Percentiles rank a stretch among this genome's conserved stretches.
Evolutionary conservation across 2,888 invertebrate genomes (phyloP).

Genomic region (Clunio marinus): DNA sequence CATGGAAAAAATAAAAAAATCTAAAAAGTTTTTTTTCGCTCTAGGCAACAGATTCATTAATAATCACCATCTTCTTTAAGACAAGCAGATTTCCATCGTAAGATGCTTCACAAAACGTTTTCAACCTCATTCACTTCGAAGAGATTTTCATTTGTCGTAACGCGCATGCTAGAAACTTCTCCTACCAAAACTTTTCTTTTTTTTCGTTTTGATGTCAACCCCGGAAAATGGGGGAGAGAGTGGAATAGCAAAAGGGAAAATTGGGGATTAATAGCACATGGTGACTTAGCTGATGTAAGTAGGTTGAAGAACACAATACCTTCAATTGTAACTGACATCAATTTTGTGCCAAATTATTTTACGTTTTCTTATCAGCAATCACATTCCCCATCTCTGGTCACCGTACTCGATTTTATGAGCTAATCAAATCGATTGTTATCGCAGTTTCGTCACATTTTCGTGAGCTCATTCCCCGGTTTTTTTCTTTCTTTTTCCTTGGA

Average conservation of each 20-base stretch:
- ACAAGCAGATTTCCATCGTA: too few species aligned
- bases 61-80: too few species aligned
- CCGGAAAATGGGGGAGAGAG: not conserved
- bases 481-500: not conserved
- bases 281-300: not conserved
- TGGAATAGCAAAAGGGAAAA: not conserved
- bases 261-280: conserved; percentile 12
- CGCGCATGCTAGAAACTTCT: not conserved
- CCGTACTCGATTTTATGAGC: not conserved
- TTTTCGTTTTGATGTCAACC: too few species aligned
- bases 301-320: not conserved
- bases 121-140: too few species aligned
- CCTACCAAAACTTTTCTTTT: too few species aligned
- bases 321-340: not conserved
- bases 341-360: not conserved
- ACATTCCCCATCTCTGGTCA: not conserved
- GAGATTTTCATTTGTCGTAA: too few species aligned
- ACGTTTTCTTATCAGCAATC: not conserved
- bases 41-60: too few species aligned
- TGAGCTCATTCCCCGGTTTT: not conserved
- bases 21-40: too few species aligned
- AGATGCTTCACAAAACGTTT: too few species aligned
- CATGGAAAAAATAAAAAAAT: too few species aligned
- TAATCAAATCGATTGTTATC: not conserved
- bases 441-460: not conserved